Evolutionary conservation across 2,888 invertebrate species (phyloP), one percentile per base, ranked within the genome.

Genomic region (Synanthedon vespiformis): DNA sequence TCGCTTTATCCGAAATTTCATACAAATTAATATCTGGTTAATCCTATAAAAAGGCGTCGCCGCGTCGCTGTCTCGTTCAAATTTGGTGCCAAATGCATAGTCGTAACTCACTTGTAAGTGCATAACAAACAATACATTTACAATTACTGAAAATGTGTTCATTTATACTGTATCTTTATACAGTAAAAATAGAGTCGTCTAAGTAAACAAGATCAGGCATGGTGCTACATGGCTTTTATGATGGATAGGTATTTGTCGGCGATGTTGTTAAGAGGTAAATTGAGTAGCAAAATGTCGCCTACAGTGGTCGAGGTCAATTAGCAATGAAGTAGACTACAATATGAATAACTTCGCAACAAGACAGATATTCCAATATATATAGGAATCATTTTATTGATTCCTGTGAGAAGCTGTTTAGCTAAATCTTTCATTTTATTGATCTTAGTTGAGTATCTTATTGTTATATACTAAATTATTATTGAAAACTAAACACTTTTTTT

Each of bases 41-140:
- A 61, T 58, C 55, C 54, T 53, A 48, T 54, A 51, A 52, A 52
- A 41, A 55, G 65, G 63, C 62, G 64, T 63, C 67, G 60, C n/a
- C 8, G 13, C 22, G 50, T 58, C 53, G 65, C 57, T 62, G 55
- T 57, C 60, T 61, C 61, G 61, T 67, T 61, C 64, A 63, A 61
- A 58, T 61, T 61, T 56, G 61, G 62, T 78, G 80, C 79, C 78
- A 79, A 78, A 73, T 73, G 68, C 72, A 71, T 61, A 59, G 61
- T 64, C 60, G 65, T 77, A 72, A 76, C 61, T 78, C 72, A 72
- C 62, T 55, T 61, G 58, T 69, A 71, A 77, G 71, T 62, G 64
- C 67, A 68, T 64, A 65, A 67, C 63, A 61, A 64, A 68, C 62
- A 61, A 57, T 62, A 58, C 55, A 55, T 57, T 59, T 56, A 60